These are phyloP conservation scores for Psittacula derbiana DNA, from an alignment of 2,797 vertebrate species.

Conservation along the genomic window DNA sequence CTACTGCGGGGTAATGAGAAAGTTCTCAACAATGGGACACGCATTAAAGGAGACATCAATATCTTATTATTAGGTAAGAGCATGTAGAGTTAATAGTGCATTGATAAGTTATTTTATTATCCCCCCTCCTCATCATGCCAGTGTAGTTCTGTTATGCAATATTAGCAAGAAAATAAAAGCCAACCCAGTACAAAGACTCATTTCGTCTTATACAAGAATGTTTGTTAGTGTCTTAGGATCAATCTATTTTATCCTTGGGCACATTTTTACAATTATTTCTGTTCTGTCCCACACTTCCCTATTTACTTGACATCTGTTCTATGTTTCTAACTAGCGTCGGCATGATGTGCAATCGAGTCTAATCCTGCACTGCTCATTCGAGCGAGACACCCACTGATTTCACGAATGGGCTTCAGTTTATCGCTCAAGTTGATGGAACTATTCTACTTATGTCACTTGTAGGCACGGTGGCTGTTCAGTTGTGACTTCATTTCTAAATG, in stretches of 20 bases:
- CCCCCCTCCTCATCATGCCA: conserved; percentile 56
- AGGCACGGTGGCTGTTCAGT: neutral
- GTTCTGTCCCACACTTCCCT: conserved; percentile 52
- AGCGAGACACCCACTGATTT: conserved; percentile 30
- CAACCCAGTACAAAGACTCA: conserved; percentile 58
- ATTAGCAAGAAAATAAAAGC: conserved; percentile 76
- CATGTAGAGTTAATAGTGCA: conserved; percentile 74
- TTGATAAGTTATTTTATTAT: conserved; percentile 79
- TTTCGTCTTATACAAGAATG: conserved; percentile 58
- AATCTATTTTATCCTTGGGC: conserved; percentile 68
- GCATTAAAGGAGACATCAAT: conserved; percentile 83
- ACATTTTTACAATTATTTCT: conserved; percentile 65
- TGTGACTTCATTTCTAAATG: conserved; percentile 4
- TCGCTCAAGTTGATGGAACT: conserved; percentile 23
- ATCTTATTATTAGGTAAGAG: conserved; percentile 84
- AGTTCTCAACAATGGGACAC: conserved; percentile 76
- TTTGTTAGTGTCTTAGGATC: conserved; percentile 66
- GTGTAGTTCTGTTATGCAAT: conserved; percentile 64
- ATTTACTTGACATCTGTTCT: conserved; percentile 68
- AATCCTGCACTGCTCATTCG: conserved; percentile 32
- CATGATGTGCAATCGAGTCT: neutral
- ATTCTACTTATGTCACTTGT: conserved; percentile 39
- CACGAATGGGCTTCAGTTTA: conserved; percentile 29
- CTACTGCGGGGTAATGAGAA: conserved; percentile 81
- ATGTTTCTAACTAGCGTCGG: neutral